Evolutionary conservation across 2,113 vertebrate genomes (phyloP).

Genomic region (Siniperca chuatsi): DNA sequence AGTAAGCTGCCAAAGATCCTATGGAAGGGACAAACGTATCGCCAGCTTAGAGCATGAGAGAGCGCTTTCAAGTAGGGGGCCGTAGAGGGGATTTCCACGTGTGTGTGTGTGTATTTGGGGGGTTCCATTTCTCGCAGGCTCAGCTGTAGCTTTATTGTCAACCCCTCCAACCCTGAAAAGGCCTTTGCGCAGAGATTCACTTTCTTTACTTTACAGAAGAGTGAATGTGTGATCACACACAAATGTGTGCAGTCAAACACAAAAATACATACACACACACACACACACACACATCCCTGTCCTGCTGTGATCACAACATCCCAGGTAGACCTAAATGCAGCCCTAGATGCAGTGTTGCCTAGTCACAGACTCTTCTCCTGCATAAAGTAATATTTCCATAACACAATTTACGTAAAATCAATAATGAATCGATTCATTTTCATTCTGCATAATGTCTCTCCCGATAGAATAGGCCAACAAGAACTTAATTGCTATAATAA

Average conservation of each 20-base stretch:
- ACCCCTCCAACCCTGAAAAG: conserved; percentile 63
- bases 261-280: conserved; percentile 24
- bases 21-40: conserved; percentile 76
- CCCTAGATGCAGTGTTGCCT: neutral
- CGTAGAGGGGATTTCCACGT: conserved; percentile 50
- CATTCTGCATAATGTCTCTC: conserved; percentile 74
- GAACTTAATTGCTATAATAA: conserved; percentile 79
- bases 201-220: conserved; percentile 58
- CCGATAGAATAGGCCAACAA: conserved; percentile 54
- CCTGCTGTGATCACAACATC: conserved; percentile 12
- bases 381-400: conserved; percentile 67
- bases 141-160: conserved; percentile 70
- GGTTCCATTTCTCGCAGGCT: conserved; percentile 67
- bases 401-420: conserved; percentile 71
- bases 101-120: neutral
- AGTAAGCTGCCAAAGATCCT: conserved; percentile 71
- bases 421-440: conserved; percentile 79
- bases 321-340: conserved; percentile 6
- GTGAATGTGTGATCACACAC: conserved; percentile 19
- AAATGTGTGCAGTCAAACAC: conserved; percentile 32
- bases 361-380: neutral
- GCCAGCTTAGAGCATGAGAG: conserved; percentile 73
- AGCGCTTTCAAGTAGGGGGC: conserved; percentile 67
- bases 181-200: conserved; percentile 40
- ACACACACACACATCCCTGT: conserved; percentile 1